Conservation (phyloP, 2,888 invertebrate species). For the Molorchus minor region DNA sequence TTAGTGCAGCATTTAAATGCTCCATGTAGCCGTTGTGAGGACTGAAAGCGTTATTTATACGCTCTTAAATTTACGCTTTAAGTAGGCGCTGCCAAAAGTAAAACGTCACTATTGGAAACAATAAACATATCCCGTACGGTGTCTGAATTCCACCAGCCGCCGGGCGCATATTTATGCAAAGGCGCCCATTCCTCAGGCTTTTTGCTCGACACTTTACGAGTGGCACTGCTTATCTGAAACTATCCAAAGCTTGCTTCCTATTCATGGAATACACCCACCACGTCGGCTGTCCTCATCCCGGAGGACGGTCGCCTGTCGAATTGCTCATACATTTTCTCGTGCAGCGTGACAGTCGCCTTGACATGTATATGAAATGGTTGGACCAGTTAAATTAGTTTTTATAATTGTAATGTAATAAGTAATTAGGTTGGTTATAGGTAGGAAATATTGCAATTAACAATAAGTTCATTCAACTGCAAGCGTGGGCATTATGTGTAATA, state of each 20-base stretch:
- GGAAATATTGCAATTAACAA: too few relatives aligned
- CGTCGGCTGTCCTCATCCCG: constrained; percentile 4
- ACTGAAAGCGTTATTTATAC: constrained; percentile 39
- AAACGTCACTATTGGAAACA: constrained; percentile 43
- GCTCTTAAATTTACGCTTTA: constrained; percentile 27
- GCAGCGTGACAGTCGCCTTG: constrained; percentile 9
- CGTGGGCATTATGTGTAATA: too few relatives aligned
- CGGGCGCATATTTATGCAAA: constrained; percentile 41
- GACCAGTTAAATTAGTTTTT: too few relatives aligned
- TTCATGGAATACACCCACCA: constrained; percentile 2
- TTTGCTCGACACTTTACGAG: constrained; percentile 37
- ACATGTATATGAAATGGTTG: constrained; percentile 6
- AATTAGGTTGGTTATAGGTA: too few relatives aligned
- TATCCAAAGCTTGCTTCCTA: constrained; percentile 17
- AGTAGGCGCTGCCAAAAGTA: constrained; percentile 35
- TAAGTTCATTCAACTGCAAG: too few relatives aligned
- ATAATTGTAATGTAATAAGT: too few relatives aligned
- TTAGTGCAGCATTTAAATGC: constrained; percentile 41
- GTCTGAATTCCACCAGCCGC: constrained; percentile 31
- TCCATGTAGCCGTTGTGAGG: constrained; percentile 34
- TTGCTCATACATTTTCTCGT: constrained; percentile 25
- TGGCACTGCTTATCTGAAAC: constrained; percentile 27
- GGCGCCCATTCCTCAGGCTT: constrained; percentile 35
- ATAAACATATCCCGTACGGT: constrained; percentile 42
- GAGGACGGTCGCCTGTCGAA: constrained; percentile 16